Evolutionary conservation across 2,797 vertebrate genomes (phyloP).

Genomic region (Crypturellus tataupa): DNA sequence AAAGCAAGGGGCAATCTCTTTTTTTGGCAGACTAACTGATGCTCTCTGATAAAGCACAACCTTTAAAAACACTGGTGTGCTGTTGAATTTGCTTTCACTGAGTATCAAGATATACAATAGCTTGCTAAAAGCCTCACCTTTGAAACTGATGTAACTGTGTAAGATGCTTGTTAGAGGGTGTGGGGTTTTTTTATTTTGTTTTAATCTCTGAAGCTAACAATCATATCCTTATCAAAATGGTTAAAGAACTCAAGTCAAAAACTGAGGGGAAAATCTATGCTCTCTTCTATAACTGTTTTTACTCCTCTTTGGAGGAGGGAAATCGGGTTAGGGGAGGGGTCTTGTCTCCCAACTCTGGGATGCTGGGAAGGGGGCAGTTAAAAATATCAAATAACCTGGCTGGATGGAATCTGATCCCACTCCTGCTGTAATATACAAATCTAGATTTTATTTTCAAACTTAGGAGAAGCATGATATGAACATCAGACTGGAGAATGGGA

Average conservation of each 20-base stretch:
- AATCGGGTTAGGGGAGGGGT: background rate
- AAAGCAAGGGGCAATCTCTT: background rate
- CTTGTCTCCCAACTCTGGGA: background rate
- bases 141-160: background rate
- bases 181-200: too few species aligned
- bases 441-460: background rate
- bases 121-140: background rate
- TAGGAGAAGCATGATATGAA: background rate
- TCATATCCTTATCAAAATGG: rapidly evolving
- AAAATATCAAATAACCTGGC: background rate
- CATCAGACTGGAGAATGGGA: background rate
- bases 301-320: too few species aligned
- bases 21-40: background rate
- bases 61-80: background rate
- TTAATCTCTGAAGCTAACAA: background rate
- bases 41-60: background rate
- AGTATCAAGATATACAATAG: background rate
- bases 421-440: background rate
- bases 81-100: background rate
- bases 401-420: background rate
- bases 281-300: background rate
- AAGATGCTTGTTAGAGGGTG: background rate
- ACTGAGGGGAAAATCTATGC: background rate
- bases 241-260: background rate
- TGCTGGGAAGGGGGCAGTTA: background rate